Evolutionary conservation across 2,888 invertebrate genomes (phyloP).

Genomic region (Drosophila flavopinicola): DNA sequence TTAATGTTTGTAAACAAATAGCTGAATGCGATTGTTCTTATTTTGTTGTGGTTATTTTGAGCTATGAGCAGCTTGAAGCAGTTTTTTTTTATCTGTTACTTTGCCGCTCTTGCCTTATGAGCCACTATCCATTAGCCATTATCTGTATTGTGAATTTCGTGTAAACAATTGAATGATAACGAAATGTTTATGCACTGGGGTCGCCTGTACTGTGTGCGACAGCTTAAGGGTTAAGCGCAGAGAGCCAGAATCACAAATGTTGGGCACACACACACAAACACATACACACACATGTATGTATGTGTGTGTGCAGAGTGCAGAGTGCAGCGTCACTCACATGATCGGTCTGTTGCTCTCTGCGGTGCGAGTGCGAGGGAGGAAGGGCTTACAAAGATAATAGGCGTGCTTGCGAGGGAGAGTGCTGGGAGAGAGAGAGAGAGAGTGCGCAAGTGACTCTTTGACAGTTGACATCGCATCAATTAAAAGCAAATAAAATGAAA

Average conservation of each 20-base stretch:
- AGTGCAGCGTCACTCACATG: constrained; percentile 41
- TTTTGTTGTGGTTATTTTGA: too few species aligned
- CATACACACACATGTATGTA: too few species aligned
- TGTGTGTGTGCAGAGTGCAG: too few species aligned
- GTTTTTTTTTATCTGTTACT: neutral
- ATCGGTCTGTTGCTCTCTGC: constrained; percentile 1
- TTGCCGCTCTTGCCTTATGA: neutral
- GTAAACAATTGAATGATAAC: constrained; percentile 35
- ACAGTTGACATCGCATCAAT: constrained; percentile 58
- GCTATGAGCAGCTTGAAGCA: too few species aligned
- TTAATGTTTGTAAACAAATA: too few species aligned
- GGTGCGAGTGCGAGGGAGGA: constrained; percentile 10
- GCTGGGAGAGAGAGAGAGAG: too few species aligned
- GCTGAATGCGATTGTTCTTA: too few species aligned
- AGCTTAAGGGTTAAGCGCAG: constrained; percentile 40
- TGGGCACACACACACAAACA: constrained; percentile 7
- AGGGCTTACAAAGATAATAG: constrained; percentile 43
- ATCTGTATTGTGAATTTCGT: constrained; percentile 28
- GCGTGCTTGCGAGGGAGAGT: constrained; percentile 33
- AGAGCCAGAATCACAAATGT: constrained; percentile 14
- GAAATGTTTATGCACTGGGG: neutral
- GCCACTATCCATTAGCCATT: constrained; percentile 1
- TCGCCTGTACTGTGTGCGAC: constrained; percentile 2
- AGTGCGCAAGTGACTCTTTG: constrained; percentile 36
- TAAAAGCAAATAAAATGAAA: constrained; percentile 50